Evolutionary conservation across 2,797 vertebrate genomes (phyloP).

Genomic region (Coilia nasus): DNA sequence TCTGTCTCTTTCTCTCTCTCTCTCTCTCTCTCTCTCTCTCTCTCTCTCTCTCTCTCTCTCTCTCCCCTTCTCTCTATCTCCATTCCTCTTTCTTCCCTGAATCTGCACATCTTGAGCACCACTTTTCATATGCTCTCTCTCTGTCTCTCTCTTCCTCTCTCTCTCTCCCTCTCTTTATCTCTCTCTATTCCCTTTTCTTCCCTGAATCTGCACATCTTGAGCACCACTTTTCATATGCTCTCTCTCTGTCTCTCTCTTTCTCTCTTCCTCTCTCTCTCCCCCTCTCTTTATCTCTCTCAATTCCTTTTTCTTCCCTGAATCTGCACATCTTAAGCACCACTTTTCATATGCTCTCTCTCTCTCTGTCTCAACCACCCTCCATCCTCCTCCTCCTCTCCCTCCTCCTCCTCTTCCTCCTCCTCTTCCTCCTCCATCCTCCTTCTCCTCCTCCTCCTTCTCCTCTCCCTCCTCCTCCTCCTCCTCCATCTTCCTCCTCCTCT

Average conservation of each 20-base stretch:
- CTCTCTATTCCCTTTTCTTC: conserved; percentile 16
- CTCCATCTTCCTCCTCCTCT: conserved; percentile 13
- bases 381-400: not conserved
- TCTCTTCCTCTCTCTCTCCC: not conserved
- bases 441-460: not conserved
- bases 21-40: not conserved
- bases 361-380: too few species aligned
- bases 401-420: not conserved
- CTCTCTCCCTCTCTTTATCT: not conserved
- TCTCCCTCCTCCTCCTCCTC: too few species aligned
- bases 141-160: conserved; percentile 19
- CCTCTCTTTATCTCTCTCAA: conserved; percentile 37
- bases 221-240: not conserved
- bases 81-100: conserved; percentile 4
- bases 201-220: not conserved
- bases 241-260: not conserved
- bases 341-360: conserved; percentile 2
- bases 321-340: not conserved
- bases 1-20: not conserved
- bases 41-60: not conserved
- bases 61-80: conserved; percentile 39
- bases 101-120: not conserved
- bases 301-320: not conserved
- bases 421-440: conserved; percentile 31
- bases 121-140: not conserved